Evolutionary conservation across 2,797 vertebrate genomes (phyloP).

Genomic region (Cynopterus sphinx): DNA sequence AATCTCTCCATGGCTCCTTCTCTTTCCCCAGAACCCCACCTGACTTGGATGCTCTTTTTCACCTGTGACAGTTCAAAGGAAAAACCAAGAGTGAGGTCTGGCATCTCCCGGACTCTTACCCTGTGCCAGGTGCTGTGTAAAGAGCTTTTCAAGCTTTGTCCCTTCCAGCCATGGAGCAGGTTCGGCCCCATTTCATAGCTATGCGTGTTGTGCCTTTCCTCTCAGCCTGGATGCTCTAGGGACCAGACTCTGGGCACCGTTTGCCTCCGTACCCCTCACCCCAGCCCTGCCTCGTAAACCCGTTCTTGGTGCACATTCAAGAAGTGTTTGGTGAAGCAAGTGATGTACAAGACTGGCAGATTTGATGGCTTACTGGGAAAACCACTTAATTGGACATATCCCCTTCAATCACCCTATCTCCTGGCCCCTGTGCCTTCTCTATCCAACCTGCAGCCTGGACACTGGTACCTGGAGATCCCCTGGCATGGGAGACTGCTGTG

Average conservation of each 20-base stretch:
- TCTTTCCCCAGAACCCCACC: not conserved
- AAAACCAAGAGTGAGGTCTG: not conserved
- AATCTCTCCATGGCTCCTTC: not conserved
- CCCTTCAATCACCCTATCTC: not conserved
- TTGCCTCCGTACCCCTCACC: not conserved
- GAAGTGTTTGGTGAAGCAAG: not conserved
- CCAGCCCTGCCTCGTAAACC: not conserved
- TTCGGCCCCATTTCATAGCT: not conserved
- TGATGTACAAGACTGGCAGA: not conserved
- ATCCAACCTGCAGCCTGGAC: not conserved
- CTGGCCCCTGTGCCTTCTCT: rapidly evolving
- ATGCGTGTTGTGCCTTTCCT: rapidly evolving
- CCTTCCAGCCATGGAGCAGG: rapidly evolving
- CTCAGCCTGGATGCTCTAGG: not conserved
- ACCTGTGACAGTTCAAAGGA: not conserved
- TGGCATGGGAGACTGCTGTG: too few relatives aligned
- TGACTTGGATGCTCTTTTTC: not conserved
- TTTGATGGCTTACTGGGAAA: not conserved
- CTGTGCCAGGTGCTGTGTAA: not conserved
- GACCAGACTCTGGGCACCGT: rapidly evolving
- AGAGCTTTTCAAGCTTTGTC: not conserved
- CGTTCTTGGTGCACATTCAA: too few relatives aligned
- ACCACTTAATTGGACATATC: not conserved
- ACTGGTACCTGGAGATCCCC: not conserved
- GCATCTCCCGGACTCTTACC: not conserved